These are phyloP conservation scores for Lucilia cuprina DNA, from an alignment of 1,140 invertebrate species.

Conservation along the genomic window DNA sequence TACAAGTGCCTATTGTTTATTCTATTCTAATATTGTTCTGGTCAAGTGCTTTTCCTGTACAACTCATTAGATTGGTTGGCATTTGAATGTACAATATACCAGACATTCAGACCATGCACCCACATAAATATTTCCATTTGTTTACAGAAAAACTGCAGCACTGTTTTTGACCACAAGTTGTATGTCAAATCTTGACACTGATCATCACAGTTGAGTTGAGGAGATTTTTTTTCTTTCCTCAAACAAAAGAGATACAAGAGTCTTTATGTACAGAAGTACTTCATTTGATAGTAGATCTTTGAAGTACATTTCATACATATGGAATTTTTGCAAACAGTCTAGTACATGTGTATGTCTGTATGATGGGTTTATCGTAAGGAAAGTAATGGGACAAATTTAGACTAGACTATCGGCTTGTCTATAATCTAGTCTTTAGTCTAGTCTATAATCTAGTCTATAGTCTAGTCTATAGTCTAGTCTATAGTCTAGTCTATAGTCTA, in stretches of 20 bases:
- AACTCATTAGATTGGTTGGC: neutral
- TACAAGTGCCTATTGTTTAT: neutral
- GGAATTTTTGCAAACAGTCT: too few species aligned
- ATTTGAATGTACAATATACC: neutral
- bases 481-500: too few species aligned
- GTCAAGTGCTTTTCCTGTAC: constrained; percentile 2
- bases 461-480: too few species aligned
- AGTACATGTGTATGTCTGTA: too few species aligned
- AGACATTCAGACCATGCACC: neutral
- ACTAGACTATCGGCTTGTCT: too few species aligned
- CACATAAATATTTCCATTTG: too few species aligned
- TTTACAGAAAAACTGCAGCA: too few species aligned
- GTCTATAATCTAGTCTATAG: too few species aligned
- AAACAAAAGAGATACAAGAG: too few species aligned
- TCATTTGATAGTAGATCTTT: neutral
- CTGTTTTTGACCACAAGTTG: constrained; percentile 20
- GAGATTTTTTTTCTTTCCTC: neutral
- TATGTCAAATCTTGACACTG: constrained; percentile 58
- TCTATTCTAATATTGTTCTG: constrained; percentile 10
- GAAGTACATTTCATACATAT: neutral
- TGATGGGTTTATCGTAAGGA: too few species aligned
- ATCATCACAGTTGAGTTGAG: constrained; percentile 48
- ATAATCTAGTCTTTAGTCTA: too few species aligned
- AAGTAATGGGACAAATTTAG: too few species aligned
- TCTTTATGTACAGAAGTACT: neutral